Conservation (phyloP, 2,797 vertebrate genomes). For the Phataginus tricuspis region DNA sequence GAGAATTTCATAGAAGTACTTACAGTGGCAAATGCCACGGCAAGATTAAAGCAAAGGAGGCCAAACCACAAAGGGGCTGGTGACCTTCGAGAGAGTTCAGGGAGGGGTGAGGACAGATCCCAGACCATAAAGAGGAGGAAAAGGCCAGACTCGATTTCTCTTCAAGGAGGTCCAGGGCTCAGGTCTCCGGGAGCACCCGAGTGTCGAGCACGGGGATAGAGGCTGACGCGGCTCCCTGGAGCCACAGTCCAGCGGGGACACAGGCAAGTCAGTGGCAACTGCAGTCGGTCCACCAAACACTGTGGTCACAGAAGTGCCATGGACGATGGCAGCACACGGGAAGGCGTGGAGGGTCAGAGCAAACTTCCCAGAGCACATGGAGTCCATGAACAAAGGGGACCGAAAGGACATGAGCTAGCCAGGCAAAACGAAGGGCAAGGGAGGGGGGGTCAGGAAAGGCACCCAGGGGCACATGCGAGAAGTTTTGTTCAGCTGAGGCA, state of each 20-base stretch:
- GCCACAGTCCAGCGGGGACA: not conserved
- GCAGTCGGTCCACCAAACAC: not conserved
- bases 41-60: not conserved
- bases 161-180: not conserved
- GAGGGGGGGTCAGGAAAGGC: not conserved
- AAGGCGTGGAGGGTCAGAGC: not conserved
- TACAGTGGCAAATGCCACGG: not conserved
- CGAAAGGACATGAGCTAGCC: not conserved
- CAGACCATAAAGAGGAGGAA: not conserved
- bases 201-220: fast-evolving
- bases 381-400: not conserved
- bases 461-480: not conserved
- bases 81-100: not conserved
- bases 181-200: not conserved
- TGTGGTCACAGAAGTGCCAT: not conserved
- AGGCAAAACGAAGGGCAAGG: not conserved
- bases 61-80: not conserved
- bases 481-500: not conserved
- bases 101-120: not conserved
- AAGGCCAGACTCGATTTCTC: not conserved
- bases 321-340: not conserved
- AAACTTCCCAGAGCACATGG: not conserved
- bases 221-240: not conserved
- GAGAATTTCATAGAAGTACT: not conserved
- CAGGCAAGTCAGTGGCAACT: not conserved